Conservation (phyloP, 2,113 vertebrate genomes). For the Gorilla gorilla region DNA sequence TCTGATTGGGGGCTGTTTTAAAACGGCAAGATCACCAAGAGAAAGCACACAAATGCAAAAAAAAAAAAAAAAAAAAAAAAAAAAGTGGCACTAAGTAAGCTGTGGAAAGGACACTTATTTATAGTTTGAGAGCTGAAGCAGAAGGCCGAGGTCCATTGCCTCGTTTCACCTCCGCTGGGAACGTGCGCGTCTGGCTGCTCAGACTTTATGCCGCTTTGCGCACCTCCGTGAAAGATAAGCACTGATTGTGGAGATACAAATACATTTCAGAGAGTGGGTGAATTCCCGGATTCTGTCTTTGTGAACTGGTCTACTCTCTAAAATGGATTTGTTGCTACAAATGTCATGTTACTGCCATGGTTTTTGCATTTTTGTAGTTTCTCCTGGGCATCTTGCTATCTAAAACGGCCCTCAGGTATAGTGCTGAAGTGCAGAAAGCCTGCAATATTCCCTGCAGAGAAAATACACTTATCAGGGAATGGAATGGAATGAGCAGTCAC, state of each 20-base stretch:
- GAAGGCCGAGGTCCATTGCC: rapidly evolving
- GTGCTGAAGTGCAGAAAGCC: too few species aligned
- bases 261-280: rapidly evolving
- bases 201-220: rapidly evolving
- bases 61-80: neutral
- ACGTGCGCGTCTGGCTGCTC: rapidly evolving
- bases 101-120: neutral
- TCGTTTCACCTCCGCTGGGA: rapidly evolving
- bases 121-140: rapidly evolving
- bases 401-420: too few species aligned
- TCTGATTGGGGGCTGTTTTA: neutral
- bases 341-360: too few species aligned
- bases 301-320: too few species aligned
- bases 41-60: neutral
- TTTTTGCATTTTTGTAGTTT: too few species aligned
- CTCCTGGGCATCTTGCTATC: too few species aligned
- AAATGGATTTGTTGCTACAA: too few species aligned
- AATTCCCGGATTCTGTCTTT: neutral
- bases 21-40: neutral
- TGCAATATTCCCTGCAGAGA: too few species aligned
- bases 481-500: rapidly evolving
- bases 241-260: neutral
- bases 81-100: rapidly evolving
- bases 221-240: rapidly evolving
- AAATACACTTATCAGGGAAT: too few species aligned